Percentiles rank a stretch among this genome's conserved stretches.
Evolutionary conservation across 2,888 invertebrate species (phyloP).

Genomic region (Chironomus riparius): DNA sequence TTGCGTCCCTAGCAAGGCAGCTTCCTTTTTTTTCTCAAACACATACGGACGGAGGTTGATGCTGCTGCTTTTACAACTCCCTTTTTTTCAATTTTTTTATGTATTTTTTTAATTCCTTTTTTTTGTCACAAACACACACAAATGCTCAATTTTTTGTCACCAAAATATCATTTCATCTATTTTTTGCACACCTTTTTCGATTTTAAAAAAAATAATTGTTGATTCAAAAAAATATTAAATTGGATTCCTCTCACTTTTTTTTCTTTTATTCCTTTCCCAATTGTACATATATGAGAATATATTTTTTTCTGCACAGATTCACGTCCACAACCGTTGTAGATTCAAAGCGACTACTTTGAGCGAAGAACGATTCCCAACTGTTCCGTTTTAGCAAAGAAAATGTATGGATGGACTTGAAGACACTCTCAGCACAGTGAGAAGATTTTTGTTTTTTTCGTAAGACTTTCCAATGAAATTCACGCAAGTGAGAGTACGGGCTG

Average conservation of each 20-base stretch:
- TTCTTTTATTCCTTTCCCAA: not conserved
- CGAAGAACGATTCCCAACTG: conserved; percentile 24
- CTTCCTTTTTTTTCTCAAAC: not conserved
- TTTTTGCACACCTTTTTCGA: not conserved
- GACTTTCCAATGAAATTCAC: not conserved
- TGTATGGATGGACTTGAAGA: not conserved
- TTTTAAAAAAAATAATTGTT: conserved; percentile 11
- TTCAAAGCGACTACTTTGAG: conserved; percentile 19
- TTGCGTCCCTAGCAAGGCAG: not conserved
- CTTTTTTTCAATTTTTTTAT: no score
- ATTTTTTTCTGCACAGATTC: conserved; percentile 18
- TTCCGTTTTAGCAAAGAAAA: conserved; percentile 3
- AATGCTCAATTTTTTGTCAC: not conserved
- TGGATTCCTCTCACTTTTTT: not conserved
- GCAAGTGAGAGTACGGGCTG: not conserved
- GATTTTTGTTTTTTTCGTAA: not conserved
- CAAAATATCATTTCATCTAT: not conserved
- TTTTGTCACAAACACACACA: not conserved
- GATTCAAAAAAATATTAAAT: conserved; percentile 2
- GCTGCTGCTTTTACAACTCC: no score
- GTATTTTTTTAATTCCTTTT: not conserved
- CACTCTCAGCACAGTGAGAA: not conserved
- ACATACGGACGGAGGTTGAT: not conserved
- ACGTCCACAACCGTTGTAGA: not conserved
- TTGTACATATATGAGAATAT: not conserved